Conservation (phyloP, 2,113 vertebrate genomes). For the Mastomys natalensis region DNA sequence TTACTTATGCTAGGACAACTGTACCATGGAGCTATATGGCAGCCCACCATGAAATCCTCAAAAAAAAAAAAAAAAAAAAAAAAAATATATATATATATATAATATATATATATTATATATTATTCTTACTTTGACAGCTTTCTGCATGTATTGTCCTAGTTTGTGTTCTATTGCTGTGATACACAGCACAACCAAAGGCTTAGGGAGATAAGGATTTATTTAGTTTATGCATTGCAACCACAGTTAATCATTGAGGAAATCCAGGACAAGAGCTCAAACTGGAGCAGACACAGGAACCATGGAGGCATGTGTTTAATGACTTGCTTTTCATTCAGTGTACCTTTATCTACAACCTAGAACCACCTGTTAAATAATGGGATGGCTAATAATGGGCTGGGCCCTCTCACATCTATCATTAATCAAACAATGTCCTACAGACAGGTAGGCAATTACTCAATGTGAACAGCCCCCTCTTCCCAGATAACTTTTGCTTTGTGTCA, state of each 20-base stretch:
- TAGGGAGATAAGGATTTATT: not conserved
- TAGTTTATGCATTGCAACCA: not conserved
- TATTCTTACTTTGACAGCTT: not conserved
- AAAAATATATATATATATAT: too few relatives aligned
- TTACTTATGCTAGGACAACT: not conserved
- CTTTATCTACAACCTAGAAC: not conserved
- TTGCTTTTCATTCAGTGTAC: not conserved
- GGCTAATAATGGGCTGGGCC: not conserved
- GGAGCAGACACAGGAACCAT: not conserved
- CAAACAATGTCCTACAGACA: not conserved
- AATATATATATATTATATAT: too few relatives aligned
- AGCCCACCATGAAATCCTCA: not conserved
- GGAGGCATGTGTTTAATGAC: not conserved
- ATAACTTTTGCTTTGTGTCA: not conserved
- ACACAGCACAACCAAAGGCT: not conserved
- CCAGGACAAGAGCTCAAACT: not conserved
- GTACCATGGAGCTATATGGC: not conserved
- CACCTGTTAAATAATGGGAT: not conserved
- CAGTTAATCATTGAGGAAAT: not conserved
- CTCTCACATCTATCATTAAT: not conserved
- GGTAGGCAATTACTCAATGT: not conserved
- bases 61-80: too few relatives aligned
- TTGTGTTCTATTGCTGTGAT: not conserved
- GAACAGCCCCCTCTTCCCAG: not conserved
- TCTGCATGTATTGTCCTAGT: too few relatives aligned